Conservation (phyloP, 2,113 vertebrate species). For the Sarotherodon lohbergeri region DNA sequence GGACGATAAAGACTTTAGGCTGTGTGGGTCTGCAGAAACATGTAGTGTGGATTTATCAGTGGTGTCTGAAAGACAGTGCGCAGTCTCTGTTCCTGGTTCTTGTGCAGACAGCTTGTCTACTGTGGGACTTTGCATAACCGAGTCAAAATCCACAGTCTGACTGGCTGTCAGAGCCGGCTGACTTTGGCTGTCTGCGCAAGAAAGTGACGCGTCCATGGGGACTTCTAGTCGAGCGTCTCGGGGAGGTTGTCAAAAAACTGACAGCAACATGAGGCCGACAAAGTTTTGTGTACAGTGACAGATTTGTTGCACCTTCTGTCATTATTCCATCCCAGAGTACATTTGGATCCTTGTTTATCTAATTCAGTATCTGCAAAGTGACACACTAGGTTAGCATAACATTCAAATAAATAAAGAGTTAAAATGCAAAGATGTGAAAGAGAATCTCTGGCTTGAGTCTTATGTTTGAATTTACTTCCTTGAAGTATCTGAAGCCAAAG, state of each 20-base stretch:
- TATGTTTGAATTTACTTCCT: neutral
- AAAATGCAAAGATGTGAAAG: neutral
- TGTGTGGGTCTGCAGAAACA: neutral
- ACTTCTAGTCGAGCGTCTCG: neutral
- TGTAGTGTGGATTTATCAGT: neutral
- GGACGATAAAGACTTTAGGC: neutral
- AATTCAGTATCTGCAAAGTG: constrained; percentile 16
- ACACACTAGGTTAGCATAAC: neutral
- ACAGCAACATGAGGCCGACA: neutral
- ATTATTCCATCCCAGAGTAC: neutral
- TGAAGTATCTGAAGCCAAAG: neutral
- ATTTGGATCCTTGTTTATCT: neutral
- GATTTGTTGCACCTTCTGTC: neutral
- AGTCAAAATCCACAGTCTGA: neutral
- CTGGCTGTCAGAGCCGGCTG: neutral
- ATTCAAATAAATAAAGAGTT: neutral
- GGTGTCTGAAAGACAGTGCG: neutral
- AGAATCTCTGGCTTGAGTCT: neutral
- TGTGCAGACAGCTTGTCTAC: neutral
- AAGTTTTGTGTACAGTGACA: neutral
- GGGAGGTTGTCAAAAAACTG: neutral
- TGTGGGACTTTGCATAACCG: neutral
- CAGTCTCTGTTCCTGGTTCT: neutral
- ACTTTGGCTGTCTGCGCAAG: neutral
- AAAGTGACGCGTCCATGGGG: constrained; percentile 18